Percentiles rank a stretch among this genome's conserved stretches.
Evolutionary conservation across 1,140 invertebrate genomes (phyloP).

Genomic region (Lasaia peninsularis): DNA sequence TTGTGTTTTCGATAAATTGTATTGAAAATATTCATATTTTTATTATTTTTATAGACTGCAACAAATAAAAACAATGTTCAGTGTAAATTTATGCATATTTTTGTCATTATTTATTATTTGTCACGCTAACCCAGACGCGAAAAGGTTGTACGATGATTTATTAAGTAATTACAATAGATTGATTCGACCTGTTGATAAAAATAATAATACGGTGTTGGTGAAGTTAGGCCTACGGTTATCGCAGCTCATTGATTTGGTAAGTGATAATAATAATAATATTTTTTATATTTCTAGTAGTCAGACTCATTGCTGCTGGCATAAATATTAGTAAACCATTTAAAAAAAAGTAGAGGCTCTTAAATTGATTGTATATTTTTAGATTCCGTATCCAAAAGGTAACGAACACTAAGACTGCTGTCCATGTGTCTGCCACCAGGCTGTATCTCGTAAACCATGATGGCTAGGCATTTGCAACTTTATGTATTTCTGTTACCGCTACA

Average conservation of each 20-base stretch:
- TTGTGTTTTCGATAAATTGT: background rate
- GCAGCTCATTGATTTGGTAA: constrained; percentile 96
- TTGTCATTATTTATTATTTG: constrained; percentile 38
- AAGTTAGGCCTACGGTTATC: constrained; percentile 94
- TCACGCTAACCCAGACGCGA: constrained; percentile 90
- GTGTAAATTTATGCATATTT: constrained; percentile 31
- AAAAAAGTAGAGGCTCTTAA: too few species aligned
- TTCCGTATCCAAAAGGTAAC: too few species aligned
- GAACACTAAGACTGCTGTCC: too few species aligned
- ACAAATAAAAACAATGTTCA: constrained; percentile 25
- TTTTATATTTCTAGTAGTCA: too few species aligned
- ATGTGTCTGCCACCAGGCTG: too few species aligned
- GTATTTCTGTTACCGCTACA: too few species aligned
- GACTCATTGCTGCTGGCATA: too few species aligned
- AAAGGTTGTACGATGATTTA: constrained; percentile 95
- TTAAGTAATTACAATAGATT: constrained; percentile 97
- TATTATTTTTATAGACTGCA: background rate
- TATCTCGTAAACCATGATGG: too few species aligned
- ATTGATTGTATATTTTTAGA: too few species aligned
- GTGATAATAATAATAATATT: constrained; percentile 50
- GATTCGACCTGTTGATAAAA: constrained; percentile 94
- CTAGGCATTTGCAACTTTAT: too few species aligned
- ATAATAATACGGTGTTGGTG: constrained; percentile 94
- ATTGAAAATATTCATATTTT: background rate
- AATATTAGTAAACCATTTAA: too few species aligned